These are phyloP conservation scores for Pangasius mekongensis DNA, from an alignment of 2,797 vertebrate species.

Conservation along the genomic window DNA sequence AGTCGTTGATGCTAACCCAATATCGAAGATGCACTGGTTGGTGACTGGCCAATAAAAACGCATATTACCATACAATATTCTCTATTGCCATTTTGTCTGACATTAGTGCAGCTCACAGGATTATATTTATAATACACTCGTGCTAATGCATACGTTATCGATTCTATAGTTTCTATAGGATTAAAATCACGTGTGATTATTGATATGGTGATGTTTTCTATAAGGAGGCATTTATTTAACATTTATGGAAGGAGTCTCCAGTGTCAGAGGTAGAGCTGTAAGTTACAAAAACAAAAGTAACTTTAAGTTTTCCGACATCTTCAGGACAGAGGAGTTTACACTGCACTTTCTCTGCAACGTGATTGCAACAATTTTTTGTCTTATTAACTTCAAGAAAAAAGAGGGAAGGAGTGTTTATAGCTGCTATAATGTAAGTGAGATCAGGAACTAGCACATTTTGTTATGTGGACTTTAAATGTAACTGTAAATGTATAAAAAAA, in stretches of 20 bases:
- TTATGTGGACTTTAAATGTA: neutral
- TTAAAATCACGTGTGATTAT: neutral
- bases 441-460: neutral
- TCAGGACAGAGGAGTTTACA: neutral
- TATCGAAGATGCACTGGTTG: neutral
- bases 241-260: slow-evolving; percentile 1
- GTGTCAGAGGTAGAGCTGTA: neutral
- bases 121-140: neutral
- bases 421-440: neutral
- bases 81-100: neutral
- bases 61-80: neutral
- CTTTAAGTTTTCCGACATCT: neutral
- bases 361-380: neutral
- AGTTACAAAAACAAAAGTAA: neutral
- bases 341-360: neutral
- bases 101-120: neutral
- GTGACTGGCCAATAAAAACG: neutral
- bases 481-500: neutral
- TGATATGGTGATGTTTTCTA: neutral
- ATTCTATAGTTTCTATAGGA: neutral
- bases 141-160: neutral
- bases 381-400: neutral
- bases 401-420: neutral
- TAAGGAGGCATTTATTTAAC: neutral
- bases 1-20: neutral